These are phyloP conservation scores for Chionodraco myersi DNA, from an alignment of 2,113 vertebrate genomes.

Conservation along the genomic window DNA sequence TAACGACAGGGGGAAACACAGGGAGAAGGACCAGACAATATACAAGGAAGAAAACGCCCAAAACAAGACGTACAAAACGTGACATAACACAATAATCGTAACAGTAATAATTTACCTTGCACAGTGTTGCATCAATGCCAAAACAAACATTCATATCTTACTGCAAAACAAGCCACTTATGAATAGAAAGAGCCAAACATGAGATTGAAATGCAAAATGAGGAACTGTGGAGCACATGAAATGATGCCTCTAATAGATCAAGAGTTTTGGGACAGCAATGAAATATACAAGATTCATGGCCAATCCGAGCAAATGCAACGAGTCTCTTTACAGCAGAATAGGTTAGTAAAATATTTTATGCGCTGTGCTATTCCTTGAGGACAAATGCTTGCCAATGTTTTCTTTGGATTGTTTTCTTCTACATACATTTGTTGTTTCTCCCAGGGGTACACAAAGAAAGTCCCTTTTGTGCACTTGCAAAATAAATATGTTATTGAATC, in stretches of 20 bases:
- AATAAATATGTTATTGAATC: constrained; percentile 11
- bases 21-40: no score
- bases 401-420: neutral
- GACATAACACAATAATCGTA: no score
- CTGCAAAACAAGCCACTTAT: constrained; percentile 1
- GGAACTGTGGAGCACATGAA: neutral
- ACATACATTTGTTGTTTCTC: constrained; percentile 16
- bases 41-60: no score
- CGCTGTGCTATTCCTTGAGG: constrained; percentile 12
- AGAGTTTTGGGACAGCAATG: neutral
- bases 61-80: no score
- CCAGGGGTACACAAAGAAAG: neutral
- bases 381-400: constrained; percentile 5
- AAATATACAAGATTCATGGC: constrained; percentile 3
- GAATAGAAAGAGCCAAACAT: neutral
- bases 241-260: neutral
- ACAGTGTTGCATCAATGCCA: neutral
- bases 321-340: neutral
- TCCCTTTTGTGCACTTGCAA: neutral
- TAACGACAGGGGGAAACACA: no score
- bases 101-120: neutral
- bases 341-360: constrained; percentile 12
- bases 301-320: neutral
- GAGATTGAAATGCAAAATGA: constrained; percentile 12
- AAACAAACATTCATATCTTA: neutral